Base-by-base conservation (phyloP, 2,888 invertebrate species). In the Rambutsinella grinnellia region DNA sequence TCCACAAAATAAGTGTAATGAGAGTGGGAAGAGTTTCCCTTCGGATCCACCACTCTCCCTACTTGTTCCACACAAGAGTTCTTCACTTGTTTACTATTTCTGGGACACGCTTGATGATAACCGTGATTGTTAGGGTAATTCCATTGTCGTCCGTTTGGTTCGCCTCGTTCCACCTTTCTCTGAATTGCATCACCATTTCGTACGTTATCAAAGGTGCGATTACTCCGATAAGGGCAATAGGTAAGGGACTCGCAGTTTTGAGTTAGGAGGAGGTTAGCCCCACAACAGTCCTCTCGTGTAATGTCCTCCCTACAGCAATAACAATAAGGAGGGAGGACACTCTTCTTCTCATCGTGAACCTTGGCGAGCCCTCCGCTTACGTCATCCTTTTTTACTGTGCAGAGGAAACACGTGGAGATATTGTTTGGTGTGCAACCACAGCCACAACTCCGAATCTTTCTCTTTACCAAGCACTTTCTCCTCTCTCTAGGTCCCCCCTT, bases 71-170 rank as follows among this genome's bases (percentile, higher is more conserved):
- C 44, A n/a, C n/a, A n/a, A n/a, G n/a, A n/a, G n/a, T n/a, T n/a
- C n/a, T n/a, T n/a, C n/a, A n/a, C n/a, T n/a, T n/a, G n/a, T n/a
- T n/a, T n/a, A n/a, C n/a, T n/a, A n/a, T n/a, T n/a, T 44, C 44
- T 3, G 21, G 13, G 13, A 2, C 44, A 3, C 28, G 47, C 61
- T 70, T 70, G 61, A 61, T 23, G 61, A 70, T 70, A 70, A 70
- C 56, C 61, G 69, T 61, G 23, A 70, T 60, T 44, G 62, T 70
- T 70, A 70, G 49, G 62, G 53, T 70, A 61, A 70, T 61, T 46
- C 19, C 28, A 36, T 17, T 36, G 58, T 36, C 19, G 58, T 47
- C 51, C 23, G 47, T 17, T 26, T 28, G 19, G 49, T 28, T 47
- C 21, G 19, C 21, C 62, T 28, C 36, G 5, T 36, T 27, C 27